These are phyloP conservation scores for Noctuana brunneofusca DNA, from an alignment of 2,888 invertebrate genomes.

Conservation along the genomic window DNA sequence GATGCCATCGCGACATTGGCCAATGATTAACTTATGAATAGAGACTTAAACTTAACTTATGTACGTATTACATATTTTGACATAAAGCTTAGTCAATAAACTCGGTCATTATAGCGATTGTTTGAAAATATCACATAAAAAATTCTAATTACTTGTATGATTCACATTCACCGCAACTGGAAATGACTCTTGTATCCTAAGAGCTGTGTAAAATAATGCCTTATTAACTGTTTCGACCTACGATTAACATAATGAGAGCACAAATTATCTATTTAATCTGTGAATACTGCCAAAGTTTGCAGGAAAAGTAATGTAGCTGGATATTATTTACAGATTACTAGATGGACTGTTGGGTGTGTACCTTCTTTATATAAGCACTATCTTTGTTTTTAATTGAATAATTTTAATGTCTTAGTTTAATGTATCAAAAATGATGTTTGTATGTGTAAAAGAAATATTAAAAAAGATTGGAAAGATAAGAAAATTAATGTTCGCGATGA, in stretches of 20 bases:
- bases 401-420: too few species aligned
- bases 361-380: conserved; percentile 23
- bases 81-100: too few species aligned
- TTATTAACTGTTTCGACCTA: conserved; percentile 64
- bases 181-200: conserved; percentile 45
- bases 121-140: too few species aligned
- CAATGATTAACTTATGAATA: too few species aligned
- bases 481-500: too few species aligned
- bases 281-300: conserved; percentile 44
- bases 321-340: conserved; percentile 33
- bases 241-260: conserved; percentile 59
- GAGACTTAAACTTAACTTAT: too few species aligned
- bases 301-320: conserved; percentile 17
- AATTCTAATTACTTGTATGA: background rate
- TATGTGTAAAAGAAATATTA: conserved; percentile 2
- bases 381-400: conserved; percentile 15
- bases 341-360: conserved; percentile 38
- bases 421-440: background rate
- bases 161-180: conserved; percentile 24
- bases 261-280: conserved; percentile 49
- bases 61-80: too few species aligned
- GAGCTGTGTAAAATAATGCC: conserved; percentile 72
- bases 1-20: conserved; percentile 3
- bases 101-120: too few species aligned
- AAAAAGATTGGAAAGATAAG: background rate